phyloP scores from a whole-genome alignment of 2,888 invertebrate genomes.

The Prionchulus punctatus region DNA sequence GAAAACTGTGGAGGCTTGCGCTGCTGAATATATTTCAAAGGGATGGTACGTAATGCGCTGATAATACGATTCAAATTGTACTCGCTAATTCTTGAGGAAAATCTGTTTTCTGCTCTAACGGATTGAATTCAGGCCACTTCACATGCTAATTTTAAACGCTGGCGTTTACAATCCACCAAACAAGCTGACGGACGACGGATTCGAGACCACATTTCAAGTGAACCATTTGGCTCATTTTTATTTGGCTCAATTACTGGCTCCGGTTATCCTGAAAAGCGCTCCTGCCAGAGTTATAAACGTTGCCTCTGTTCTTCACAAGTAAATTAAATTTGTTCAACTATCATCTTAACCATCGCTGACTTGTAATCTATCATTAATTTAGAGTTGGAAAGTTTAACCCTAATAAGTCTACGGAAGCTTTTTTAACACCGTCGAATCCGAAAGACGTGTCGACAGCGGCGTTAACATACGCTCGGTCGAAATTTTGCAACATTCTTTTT shows the following conservation, averaged over 20 bases:
- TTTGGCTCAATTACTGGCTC: slow-evolving; percentile 26
- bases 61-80: too few species aligned
- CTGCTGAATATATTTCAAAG: too few species aligned
- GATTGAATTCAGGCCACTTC: slow-evolving; percentile 35
- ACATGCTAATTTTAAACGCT: slow-evolving; percentile 39
- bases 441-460: slow-evolving; percentile 43
- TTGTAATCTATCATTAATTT: too few species aligned
- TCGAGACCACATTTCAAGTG: slow-evolving; percentile 17
- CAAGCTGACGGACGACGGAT: slow-evolving; percentile 23
- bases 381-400: too few species aligned
- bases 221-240: slow-evolving; percentile 35
- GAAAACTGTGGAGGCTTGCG: too few species aligned
- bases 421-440: too few species aligned
- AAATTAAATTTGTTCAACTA: too few species aligned
- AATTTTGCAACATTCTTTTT: slow-evolving; percentile 9
- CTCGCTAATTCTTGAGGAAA: too few species aligned
- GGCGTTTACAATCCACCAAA: slow-evolving; percentile 35
- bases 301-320: slow-evolving; percentile 36
- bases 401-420: too few species aligned
- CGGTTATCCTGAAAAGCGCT: slow-evolving; percentile 13
- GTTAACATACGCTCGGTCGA: slow-evolving; percentile 62
- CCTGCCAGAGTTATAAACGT: slow-evolving; percentile 31
- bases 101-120: too few species aligned
- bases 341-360: too few species aligned
- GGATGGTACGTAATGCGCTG: too few species aligned